Percentiles rank a stretch among this genome's conserved stretches.
Evolutionary conservation across 2,797 vertebrate species (phyloP).

Genomic region (Balearica regulorum): DNA sequence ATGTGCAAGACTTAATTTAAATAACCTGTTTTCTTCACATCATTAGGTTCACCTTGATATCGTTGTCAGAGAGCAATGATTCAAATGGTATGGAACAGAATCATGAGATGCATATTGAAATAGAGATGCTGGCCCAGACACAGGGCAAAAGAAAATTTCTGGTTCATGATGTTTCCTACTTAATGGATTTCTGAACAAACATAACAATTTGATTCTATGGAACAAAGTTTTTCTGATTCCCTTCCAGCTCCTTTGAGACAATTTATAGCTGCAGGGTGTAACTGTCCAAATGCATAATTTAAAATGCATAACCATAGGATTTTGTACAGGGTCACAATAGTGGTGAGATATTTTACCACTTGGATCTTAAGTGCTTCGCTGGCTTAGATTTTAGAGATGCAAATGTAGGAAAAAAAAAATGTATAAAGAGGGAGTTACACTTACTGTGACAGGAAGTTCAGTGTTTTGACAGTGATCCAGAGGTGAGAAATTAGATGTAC

Average conservation of each 20-base stretch:
- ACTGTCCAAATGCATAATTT: constrained; percentile 31
- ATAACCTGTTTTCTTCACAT: neutral
- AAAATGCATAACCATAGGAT: neutral
- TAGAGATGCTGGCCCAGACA: neutral
- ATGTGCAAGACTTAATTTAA: neutral
- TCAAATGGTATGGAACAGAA: neutral
- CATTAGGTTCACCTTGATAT: neutral
- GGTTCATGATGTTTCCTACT: neutral
- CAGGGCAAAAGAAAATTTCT: neutral
- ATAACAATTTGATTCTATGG: neutral
- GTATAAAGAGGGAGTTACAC: neutral
- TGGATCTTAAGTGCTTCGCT: constrained; percentile 12
- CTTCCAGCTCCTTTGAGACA: constrained; percentile 17
- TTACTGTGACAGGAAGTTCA: neutral
- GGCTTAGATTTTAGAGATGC: neutral
- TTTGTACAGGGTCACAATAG: neutral
- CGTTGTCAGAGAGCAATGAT: neutral
- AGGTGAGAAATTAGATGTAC: neutral
- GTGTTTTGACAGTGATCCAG: neutral
- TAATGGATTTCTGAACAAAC: neutral
- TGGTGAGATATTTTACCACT: neutral
- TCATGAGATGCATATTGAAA: neutral
- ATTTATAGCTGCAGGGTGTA: neutral
- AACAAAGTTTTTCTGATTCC: constrained; percentile 11
- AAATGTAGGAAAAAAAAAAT: neutral